A percentile compares a stretch with the other conserved stretches of the same genome.
Conservation (phyloP, 2,797 vertebrate species). For the Muscicapa striata region DNA sequence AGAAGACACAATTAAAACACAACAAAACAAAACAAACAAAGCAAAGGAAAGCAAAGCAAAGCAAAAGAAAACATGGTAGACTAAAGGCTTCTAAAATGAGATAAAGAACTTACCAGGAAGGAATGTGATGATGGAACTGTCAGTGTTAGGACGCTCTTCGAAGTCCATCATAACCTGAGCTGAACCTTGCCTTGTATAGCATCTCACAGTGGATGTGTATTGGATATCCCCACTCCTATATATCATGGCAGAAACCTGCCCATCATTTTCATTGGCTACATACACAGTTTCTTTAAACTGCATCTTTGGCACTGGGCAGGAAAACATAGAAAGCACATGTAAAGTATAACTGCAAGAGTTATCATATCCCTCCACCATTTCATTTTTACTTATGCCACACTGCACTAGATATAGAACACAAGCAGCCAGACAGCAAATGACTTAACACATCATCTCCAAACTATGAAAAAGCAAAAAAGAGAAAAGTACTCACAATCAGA, state of each 20-base stretch:
- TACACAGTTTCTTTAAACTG: constrained; percentile 87
- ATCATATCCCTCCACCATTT: neutral
- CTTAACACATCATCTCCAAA: neutral
- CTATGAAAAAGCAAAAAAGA: neutral
- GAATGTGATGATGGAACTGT: constrained; percentile 86
- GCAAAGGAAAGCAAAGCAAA: neutral
- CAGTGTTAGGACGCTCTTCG: constrained; percentile 91
- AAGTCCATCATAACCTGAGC: constrained; percentile 93
- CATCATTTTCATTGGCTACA: constrained; percentile 83
- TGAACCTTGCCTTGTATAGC: constrained; percentile 91
- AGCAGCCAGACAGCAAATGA: neutral
- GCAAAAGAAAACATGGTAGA: neutral
- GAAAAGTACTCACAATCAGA: constrained; percentile 87
- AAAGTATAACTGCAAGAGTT: neutral
- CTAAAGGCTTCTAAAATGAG: neutral
- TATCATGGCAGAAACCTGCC: constrained; percentile 79
- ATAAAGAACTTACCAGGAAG: constrained; percentile 82
- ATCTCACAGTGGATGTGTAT: constrained; percentile 86
- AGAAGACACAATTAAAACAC: neutral
- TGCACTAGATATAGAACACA: neutral
- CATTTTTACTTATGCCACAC: neutral
- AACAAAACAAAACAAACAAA: neutral
- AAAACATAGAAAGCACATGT: neutral
- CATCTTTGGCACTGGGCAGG: constrained; percentile 87
- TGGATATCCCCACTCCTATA: constrained; percentile 87